These are phyloP conservation scores for Leptarthrus brevirostris DNA, from an alignment of 2,888 invertebrate genomes.

Conservation along the genomic window DNA sequence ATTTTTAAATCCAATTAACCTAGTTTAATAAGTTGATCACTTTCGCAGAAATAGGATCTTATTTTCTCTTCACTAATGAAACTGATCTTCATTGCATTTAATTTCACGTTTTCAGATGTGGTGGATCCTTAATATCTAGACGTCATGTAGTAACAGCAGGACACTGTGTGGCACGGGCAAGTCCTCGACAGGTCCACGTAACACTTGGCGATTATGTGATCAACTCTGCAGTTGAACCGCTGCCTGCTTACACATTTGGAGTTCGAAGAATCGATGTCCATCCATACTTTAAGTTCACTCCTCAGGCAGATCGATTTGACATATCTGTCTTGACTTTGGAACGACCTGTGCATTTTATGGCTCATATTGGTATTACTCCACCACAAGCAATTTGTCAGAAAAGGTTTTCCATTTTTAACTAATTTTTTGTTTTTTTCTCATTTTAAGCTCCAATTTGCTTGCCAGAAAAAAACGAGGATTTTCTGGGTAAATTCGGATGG, in stretches of 20 bases:
- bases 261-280: slow-evolving; percentile 91
- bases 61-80: too few relatives aligned
- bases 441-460: slow-evolving; percentile 84
- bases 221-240: slow-evolving; percentile 90
- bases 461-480: slow-evolving; percentile 89
- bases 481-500: slow-evolving; percentile 90
- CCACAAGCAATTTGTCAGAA: not conserved
- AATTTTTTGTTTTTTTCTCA: not conserved
- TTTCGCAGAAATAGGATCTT: too few relatives aligned
- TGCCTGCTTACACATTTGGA: slow-evolving; percentile 92
- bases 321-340: slow-evolving; percentile 90
- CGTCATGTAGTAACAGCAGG: slow-evolving; percentile 94
- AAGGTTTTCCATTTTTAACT: not conserved
- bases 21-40: too few relatives aligned
- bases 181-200: slow-evolving; percentile 90
- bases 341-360: slow-evolving; percentile 89
- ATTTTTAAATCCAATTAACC: too few relatives aligned
- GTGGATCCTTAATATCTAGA: slow-evolving; percentile 89
- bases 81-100: too few relatives aligned
- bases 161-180: slow-evolving; percentile 92
- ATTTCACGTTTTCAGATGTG: slow-evolving; percentile 75
- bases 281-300: slow-evolving; percentile 92
- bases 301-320: slow-evolving; percentile 91
- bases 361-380: slow-evolving; percentile 75
- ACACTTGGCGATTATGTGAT: slow-evolving; percentile 90